Conservation (phyloP, 2,888 invertebrate genomes). For the Caenorhabditis sulstoni region DNA sequence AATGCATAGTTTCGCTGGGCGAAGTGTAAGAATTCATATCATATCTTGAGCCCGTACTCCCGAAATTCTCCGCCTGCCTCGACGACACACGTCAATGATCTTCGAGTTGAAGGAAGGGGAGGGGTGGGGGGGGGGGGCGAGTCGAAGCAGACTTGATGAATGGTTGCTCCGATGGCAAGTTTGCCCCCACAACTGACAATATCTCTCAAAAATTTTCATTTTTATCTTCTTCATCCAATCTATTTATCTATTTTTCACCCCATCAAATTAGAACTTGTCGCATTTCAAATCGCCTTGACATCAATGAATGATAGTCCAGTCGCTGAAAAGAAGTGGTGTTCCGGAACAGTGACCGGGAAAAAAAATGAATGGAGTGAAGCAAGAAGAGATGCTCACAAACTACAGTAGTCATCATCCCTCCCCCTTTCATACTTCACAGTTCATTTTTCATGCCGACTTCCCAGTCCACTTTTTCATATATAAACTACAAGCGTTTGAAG, state of each 20-base stretch:
- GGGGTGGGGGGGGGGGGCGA: constrained; percentile 5
- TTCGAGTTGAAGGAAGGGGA: constrained; percentile 20
- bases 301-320: neutral
- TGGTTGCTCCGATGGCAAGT: constrained; percentile 25
- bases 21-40: constrained; percentile 53
- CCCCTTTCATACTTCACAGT: constrained; percentile 26
- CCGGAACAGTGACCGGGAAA: constrained; percentile 31
- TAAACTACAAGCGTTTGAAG: too few relatives aligned
- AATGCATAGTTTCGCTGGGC: neutral
- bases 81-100: constrained; percentile 46
- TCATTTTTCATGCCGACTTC: constrained; percentile 10
- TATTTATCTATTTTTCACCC: constrained; percentile 55
- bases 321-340: constrained; percentile 6
- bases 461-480: neutral
- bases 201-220: constrained; percentile 55
- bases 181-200: constrained; percentile 56
- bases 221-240: constrained; percentile 29
- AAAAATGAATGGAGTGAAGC: neutral
- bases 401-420: constrained; percentile 23
- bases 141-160: constrained; percentile 44
- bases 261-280: constrained; percentile 53
- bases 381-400: neutral
- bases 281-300: constrained; percentile 17
- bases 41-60: constrained; percentile 17
- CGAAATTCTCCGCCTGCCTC: constrained; percentile 23